Evolutionary conservation across 2,888 invertebrate species (phyloP).

Genomic region (Metellina segmentata): DNA sequence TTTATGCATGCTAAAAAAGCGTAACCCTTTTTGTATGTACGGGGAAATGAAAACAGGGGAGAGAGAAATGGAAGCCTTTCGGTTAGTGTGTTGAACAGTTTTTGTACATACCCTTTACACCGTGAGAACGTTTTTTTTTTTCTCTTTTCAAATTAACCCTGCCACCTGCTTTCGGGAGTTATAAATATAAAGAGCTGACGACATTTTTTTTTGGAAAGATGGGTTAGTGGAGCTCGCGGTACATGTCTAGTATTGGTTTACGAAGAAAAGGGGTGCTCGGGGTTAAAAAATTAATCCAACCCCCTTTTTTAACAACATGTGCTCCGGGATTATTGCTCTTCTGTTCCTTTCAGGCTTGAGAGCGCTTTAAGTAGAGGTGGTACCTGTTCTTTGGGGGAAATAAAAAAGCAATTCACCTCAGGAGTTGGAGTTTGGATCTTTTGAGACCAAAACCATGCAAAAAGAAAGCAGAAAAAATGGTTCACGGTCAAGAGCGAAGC

Average conservation of each 20-base stretch:
- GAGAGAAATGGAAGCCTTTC: conserved; percentile 46
- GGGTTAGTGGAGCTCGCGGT: conserved; percentile 64
- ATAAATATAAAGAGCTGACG: conserved; percentile 41
- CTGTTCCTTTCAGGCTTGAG: neutral
- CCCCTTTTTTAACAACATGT: neutral
- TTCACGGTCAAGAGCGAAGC: neutral
- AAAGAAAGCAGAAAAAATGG: neutral
- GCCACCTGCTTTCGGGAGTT: conserved; percentile 59
- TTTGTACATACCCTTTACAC: conserved; percentile 39
- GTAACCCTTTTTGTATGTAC: conserved; percentile 36
- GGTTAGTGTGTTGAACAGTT: conserved; percentile 61
- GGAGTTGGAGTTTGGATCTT: neutral
- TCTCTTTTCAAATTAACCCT: conserved; percentile 58
- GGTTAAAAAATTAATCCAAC: conserved; percentile 41
- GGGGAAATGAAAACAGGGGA: conserved; percentile 16
- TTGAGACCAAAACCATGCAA: neutral
- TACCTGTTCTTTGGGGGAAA: neutral
- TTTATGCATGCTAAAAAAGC: conserved; percentile 11
- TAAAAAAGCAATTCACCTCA: neutral
- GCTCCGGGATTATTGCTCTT: neutral
- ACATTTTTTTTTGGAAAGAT: conserved; percentile 57
- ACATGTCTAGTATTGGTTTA: conserved; percentile 14
- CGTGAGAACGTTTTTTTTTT: conserved; percentile 74
- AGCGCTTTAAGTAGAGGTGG: neutral
- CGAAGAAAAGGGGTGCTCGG: conserved; percentile 10